These are phyloP conservation scores for Sebastes kiyomatsui DNA, from an alignment of 2,797 vertebrate species.

Conservation along the genomic window DNA sequence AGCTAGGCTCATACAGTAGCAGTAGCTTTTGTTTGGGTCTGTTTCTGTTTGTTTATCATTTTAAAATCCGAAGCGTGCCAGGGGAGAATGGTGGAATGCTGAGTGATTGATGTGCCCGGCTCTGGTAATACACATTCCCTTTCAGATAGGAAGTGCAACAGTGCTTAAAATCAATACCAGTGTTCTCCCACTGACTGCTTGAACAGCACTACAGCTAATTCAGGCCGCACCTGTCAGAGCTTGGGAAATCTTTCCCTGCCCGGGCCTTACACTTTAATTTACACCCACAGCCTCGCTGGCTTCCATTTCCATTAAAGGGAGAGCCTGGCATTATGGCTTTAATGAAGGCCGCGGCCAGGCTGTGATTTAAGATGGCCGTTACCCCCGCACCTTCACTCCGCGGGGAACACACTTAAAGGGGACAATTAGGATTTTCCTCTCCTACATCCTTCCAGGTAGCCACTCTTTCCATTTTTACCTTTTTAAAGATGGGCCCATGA, in stretches of 20 bases:
- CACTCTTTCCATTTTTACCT: constrained; percentile 58
- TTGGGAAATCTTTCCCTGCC: constrained; percentile 81
- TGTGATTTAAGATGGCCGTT: constrained; percentile 84
- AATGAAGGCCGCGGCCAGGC: constrained; percentile 82
- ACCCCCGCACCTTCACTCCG: constrained; percentile 73
- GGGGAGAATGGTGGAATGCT: constrained; percentile 67
- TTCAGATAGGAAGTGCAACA: constrained; percentile 86
- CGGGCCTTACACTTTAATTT: constrained; percentile 82
- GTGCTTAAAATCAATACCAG: constrained; percentile 85
- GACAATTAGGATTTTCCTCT: constrained; percentile 78
- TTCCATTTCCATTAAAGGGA: constrained; percentile 86
- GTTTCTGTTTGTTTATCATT: constrained; percentile 77
- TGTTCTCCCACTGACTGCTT: constrained; percentile 82
- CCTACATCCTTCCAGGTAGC: constrained; percentile 63
- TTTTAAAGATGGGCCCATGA: constrained; percentile 60
- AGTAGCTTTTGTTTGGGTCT: constrained; percentile 52
- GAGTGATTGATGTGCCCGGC: constrained; percentile 84
- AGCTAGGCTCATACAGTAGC: constrained; percentile 1
- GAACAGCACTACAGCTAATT: constrained; percentile 87
- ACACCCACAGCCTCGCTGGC: constrained; percentile 80
- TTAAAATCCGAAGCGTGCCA: constrained; percentile 68
- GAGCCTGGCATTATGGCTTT: constrained; percentile 86
- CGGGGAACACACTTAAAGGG: constrained; percentile 78
- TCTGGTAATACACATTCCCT: constrained; percentile 84
- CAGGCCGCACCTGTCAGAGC: constrained; percentile 84